Conservation (phyloP, 2,888 invertebrate species). For the Dynastes grantii region DNA sequence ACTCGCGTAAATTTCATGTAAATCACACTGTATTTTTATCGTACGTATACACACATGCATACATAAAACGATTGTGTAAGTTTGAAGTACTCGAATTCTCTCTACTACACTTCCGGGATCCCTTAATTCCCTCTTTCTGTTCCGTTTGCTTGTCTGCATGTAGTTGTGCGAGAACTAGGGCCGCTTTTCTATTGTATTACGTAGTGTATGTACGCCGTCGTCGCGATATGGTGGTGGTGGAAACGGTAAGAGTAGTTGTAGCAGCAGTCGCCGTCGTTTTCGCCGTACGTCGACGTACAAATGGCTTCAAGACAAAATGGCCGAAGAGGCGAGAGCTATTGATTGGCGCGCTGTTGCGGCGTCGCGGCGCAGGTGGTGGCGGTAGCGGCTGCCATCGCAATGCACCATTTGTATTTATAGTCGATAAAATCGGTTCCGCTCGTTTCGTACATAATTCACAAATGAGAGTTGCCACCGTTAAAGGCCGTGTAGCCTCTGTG, state of each 20-base stretch:
- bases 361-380: slow-evolving; percentile 68
- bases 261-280: slow-evolving; percentile 53
- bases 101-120: slow-evolving; percentile 26
- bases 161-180: neutral
- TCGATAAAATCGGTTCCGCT: slow-evolving; percentile 68
- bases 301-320: slow-evolving; percentile 71
- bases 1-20: neutral
- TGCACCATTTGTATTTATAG: slow-evolving; percentile 70
- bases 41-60: neutral
- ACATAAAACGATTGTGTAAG: slow-evolving; percentile 9
- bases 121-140: slow-evolving; percentile 3
- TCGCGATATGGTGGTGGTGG: neutral
- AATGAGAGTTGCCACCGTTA: slow-evolving; percentile 20
- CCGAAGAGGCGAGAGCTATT: slow-evolving; percentile 69
- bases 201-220: neutral
- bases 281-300: slow-evolving; percentile 55
- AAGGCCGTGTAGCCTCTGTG: neutral
- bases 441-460: slow-evolving; percentile 57
- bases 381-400: slow-evolving; percentile 65
- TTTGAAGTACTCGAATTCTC: slow-evolving; percentile 9
- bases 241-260: neutral
- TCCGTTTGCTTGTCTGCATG: neutral
- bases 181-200: slow-evolving; percentile 5
- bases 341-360: slow-evolving; percentile 68
- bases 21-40: neutral